Evolutionary conservation across 1,140 invertebrate genomes (phyloP), one percentile per base, ranked within the genome.

Genomic region (Caerostris extrusa): DNA sequence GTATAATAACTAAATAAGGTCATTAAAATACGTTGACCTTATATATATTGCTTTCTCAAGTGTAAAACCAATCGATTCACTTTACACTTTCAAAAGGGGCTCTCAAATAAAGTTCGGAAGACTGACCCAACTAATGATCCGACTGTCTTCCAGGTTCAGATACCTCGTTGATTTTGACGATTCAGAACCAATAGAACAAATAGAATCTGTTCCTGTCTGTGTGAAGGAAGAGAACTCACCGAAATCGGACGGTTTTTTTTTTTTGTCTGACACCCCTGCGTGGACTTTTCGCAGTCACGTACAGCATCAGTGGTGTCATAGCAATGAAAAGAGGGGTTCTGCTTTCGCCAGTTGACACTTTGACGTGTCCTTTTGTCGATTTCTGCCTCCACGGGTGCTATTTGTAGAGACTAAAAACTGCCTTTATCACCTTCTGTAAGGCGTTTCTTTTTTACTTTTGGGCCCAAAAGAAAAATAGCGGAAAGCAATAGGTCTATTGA

Each of bases 241-340:
- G 55, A 57, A 61, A 88, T 88, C 86, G 86, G 50, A 88, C 14
- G 86, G 86, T 88, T 88, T 88, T 60, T 88, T 60, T 88, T 88
- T 67, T 12, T 19, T 57, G 57, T 88, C 67, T 67, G 58, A 88
- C 86, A 88, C 86, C 61, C 58, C 34, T 2, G 34, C 58, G 19
- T 8, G 8, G 55, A 56, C 57, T 50, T 81, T 81, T 12, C 12
- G 3, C 12, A 88, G 86, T 88, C 86, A 88, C 86, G 86, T 88
- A 61, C 50, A 7, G 61, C 61, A 85, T 85, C 82, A 85, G 82
- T 5, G 82, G 55, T 88, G 86, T 50, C 86, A 88, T 61, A 61
- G 53, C 86, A 88, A 88, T 88, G 60, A 88, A 88, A 88, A 88
- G 67, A 57, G 17, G 17, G 86, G 7, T 14, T 5, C 58, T 85